Evolutionary conservation across 2,797 vertebrate species (phyloP), one percentile per base, ranked within the genome.

Genomic region (Anableps anableps): DNA sequence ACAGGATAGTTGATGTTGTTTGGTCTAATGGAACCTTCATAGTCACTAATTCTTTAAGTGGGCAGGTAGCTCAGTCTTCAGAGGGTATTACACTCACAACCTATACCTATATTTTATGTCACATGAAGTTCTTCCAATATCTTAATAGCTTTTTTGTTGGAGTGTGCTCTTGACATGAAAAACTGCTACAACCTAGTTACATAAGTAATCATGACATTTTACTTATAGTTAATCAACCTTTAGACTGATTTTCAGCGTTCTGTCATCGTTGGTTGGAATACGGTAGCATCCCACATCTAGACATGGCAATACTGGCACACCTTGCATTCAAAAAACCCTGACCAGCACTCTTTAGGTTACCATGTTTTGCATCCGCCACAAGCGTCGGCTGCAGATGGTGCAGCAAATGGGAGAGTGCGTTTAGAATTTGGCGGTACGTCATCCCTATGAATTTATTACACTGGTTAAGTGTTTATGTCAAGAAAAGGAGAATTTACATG

Each of bases 11-110:
- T 72, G 0, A 45, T 83, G 31, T 76, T 26, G 34, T 16, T 81
- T 48, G 19, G 29, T 77, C 48, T 83, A 66, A 83, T 72, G 29
- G 48, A 79, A 73, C 50, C 64, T 72, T 72, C 72, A 75, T 31
- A 34, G 62, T 79, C 17, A 0, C 55, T 72, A 31, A 79, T 79
- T 79, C 55, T 66, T 76, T 76, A 75, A 74, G 45, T 74, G 47
- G 53, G 34, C 51, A 78, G 70, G 41, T 1, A 34, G 38, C 53
- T 17, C 81, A 16, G 17, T 19, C 34, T 0, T 13, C 1, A 70
- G 64, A 66, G n/a, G 47, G 26, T 11, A 38, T 76, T 31, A 48
- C 45, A 50, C 47, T 7, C 11, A 0, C 34, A 50, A 16, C 17
- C 36, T 10, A 14, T 10, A 23, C 5, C 1, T 31, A 0, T 43